Evolutionary conservation across 2,888 invertebrate species (phyloP).

Genomic region (Fragum whitleyi): DNA sequence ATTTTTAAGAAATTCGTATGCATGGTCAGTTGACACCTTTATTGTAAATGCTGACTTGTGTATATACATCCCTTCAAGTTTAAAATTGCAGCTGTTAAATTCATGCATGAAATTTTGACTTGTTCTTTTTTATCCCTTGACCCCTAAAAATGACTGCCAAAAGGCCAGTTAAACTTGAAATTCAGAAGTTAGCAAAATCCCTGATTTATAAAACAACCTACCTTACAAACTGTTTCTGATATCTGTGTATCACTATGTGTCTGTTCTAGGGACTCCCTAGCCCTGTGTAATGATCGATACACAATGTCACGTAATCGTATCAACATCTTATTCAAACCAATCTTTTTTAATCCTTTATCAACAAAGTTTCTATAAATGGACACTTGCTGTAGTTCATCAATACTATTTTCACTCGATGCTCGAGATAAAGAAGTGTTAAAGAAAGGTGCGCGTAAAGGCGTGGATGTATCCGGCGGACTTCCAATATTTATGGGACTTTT

Average conservation of each 20-base stretch:
- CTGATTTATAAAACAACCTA: no score
- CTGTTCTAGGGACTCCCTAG: slow-evolving; percentile 80
- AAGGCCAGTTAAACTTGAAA: no score
- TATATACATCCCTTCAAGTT: no score
- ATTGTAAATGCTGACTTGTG: no score
- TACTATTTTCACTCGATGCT: slow-evolving; percentile 80
- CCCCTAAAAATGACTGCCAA: no score
- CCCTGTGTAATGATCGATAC: slow-evolving; percentile 82
- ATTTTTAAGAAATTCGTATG: no score
- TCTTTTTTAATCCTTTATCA: slow-evolving; percentile 94
- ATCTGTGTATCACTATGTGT: slow-evolving; percentile 17
- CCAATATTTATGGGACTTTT: slow-evolving; percentile 66
- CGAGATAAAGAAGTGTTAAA: slow-evolving; percentile 72
- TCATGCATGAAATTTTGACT: no score
- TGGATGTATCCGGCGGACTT: slow-evolving; percentile 71
- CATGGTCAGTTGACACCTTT: no score
- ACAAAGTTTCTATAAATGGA: slow-evolving; percentile 90
- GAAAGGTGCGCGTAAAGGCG: slow-evolving; percentile 64
- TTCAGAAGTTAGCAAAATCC: no score
- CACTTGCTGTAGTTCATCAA: slow-evolving; percentile 69
- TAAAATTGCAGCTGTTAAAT: no score
- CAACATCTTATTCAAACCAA: slow-evolving; percentile 92
- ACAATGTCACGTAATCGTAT: slow-evolving; percentile 89
- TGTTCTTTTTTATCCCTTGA: no score
- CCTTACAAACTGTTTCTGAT: slow-evolving; percentile 17